These are phyloP conservation scores for Asobara japonica DNA, from an alignment of 1,140 invertebrate genomes.

Conservation along the genomic window DNA sequence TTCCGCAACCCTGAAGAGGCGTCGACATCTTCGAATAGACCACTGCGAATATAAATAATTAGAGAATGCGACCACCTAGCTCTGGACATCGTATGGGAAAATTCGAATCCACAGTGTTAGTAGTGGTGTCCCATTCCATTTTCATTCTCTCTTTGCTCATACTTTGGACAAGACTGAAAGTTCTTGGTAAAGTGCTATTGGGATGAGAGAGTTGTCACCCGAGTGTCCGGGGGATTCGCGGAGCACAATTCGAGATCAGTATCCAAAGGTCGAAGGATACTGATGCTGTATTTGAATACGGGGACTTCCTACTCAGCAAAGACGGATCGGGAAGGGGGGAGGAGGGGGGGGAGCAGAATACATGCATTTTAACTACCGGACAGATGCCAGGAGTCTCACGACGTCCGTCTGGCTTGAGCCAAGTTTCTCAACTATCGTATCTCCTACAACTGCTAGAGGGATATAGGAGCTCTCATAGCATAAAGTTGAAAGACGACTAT, in stretches of 20 bases:
- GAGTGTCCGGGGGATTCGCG: conserved; percentile 47
- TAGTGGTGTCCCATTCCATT: conserved; percentile 1
- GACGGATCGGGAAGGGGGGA: conserved; percentile 10
- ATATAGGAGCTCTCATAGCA: background rate
- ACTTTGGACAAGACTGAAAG: conserved; percentile 61
- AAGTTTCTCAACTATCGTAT: conserved; percentile 66
- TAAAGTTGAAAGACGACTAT: background rate
- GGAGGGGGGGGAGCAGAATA: conserved; percentile 51
- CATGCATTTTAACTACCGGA: conserved; percentile 68
- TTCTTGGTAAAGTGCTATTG: conserved; percentile 42
- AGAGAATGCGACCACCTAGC: too few relatives aligned
- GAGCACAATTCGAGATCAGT: conserved; percentile 60
- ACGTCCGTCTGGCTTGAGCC: conserved; percentile 56
- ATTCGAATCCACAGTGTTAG: conserved; percentile 46
- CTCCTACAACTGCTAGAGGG: conserved; percentile 41
- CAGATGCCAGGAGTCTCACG: conserved; percentile 64
- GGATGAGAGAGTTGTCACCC: background rate
- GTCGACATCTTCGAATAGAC: background rate
- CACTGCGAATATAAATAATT: too few relatives aligned
- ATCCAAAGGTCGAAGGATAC: conserved; percentile 56
- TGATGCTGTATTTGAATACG: conserved; percentile 69
- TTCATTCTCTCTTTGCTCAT: background rate
- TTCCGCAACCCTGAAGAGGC: too few relatives aligned
- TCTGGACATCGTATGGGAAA: conserved; percentile 56
- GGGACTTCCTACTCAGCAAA: conserved; percentile 43